A percentile compares a stretch with the other conserved stretches of the same genome.
These are phyloP conservation scores for Blera fallax DNA, from an alignment of 2,888 invertebrate species.

Conservation along the genomic window DNA sequence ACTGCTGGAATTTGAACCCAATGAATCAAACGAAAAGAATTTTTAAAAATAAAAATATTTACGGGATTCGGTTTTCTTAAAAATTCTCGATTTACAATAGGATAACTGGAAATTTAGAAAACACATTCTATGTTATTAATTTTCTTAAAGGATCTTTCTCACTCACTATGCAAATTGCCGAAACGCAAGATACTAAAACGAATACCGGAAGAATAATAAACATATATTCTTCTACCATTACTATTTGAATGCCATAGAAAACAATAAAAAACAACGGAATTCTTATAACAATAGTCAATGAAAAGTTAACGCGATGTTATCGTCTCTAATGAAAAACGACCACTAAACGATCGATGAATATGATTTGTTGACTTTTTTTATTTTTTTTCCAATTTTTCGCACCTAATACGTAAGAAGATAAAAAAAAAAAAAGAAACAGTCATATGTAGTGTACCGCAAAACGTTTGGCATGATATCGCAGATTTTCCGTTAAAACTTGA, in stretches of 20 bases:
- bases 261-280: not conserved
- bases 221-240: slow-evolving; percentile 15
- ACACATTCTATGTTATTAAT: slow-evolving; percentile 7
- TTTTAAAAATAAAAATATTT: not conserved
- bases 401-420: slow-evolving; percentile 6
- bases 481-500: not conserved
- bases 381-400: not conserved
- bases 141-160: not conserved
- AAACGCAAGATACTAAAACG: slow-evolving; percentile 14
- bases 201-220: slow-evolving; percentile 27
- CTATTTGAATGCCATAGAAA: not conserved
- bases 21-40: not conserved
- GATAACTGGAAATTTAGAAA: slow-evolving; percentile 48
- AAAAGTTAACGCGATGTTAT: slow-evolving; percentile 10
- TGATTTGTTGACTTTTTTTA: not conserved
- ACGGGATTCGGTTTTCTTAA: slow-evolving; percentile 19
- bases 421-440: not conserved
- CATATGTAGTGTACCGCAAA: not conserved
- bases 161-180: slow-evolving; percentile 51
- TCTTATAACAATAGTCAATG: not conserved
- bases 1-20: slow-evolving; percentile 4
- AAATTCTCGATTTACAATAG: slow-evolving; percentile 45
- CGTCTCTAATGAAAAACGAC: slow-evolving; percentile 14
- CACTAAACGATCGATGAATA: slow-evolving; percentile 25
- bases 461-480: slow-evolving; percentile 9